Conservation (phyloP, 1,140 invertebrate genomes). For the Ditylenchus dipsaci region DNA sequence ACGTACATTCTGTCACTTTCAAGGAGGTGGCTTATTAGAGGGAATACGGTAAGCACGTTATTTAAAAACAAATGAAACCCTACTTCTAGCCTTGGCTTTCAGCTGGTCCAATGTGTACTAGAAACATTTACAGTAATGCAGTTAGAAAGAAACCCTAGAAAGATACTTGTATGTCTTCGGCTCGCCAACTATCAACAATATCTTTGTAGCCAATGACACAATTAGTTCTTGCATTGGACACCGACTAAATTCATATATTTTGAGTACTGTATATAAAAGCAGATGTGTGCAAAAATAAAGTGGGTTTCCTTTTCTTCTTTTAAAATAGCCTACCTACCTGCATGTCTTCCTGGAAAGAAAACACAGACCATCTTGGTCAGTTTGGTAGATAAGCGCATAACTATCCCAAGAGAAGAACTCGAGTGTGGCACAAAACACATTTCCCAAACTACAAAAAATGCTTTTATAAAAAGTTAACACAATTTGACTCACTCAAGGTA, state of each 20-base stretch:
- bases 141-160: neutral
- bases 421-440: neutral
- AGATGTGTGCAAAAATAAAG: no score
- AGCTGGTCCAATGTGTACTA: neutral
- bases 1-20: no score
- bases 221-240: neutral
- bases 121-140: neutral
- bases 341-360: constrained; percentile 1
- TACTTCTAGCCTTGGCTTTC: neutral
- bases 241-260: neutral
- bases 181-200: neutral
- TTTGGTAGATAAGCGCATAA: neutral
- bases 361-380: neutral
- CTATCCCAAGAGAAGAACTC: neutral
- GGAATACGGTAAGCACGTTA: no score
- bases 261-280: neutral
- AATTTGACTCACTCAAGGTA: neutral
- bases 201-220: neutral
- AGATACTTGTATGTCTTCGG: neutral
- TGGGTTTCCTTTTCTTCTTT: no score
- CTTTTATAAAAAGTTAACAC: no score
- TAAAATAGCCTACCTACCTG: no score
- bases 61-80: neutral
- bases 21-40: no score
- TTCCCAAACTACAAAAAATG: neutral